Evolutionary conservation across 2,888 invertebrate species (phyloP).

Genomic region (Hirtodrosophila alboralis): DNA sequence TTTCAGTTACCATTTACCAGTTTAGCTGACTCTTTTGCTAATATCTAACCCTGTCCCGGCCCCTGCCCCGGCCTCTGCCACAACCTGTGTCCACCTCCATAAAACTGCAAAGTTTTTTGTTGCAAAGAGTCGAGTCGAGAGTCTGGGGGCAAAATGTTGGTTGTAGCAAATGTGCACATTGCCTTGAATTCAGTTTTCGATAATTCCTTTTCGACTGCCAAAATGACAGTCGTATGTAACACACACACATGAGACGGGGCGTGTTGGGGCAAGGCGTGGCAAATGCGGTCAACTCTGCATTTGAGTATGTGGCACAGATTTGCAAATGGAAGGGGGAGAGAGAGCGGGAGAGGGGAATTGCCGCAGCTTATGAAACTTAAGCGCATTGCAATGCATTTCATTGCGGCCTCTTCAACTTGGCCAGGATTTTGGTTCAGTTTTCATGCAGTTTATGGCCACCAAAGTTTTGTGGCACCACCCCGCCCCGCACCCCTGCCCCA

Average conservation of each 20-base stretch:
- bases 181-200: constrained; percentile 78
- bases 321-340: too few species aligned
- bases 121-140: constrained; percentile 25
- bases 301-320: constrained; percentile 45
- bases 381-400: constrained; percentile 64
- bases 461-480: constrained; percentile 58
- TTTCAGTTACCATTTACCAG: constrained; percentile 47
- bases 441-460: constrained; percentile 50
- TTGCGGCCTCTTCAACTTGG: constrained; percentile 58
- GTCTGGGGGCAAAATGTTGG: too few species aligned
- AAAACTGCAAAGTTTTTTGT: constrained; percentile 14
- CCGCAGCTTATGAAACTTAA: constrained; percentile 68
- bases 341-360: too few species aligned
- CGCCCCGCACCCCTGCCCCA: too few species aligned
- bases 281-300: constrained; percentile 45
- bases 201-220: constrained; percentile 59
- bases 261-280: constrained; percentile 33
- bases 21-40: constrained; percentile 35
- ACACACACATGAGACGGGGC: constrained; percentile 14
- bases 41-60: constrained; percentile 19
- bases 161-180: constrained; percentile 36
- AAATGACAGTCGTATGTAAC: constrained; percentile 55
- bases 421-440: constrained; percentile 33
- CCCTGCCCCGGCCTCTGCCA: not conserved
- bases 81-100: not conserved